Evolutionary conservation across 2,797 vertebrate species (phyloP).

Genomic region (Hydrolagus colliei): DNA sequence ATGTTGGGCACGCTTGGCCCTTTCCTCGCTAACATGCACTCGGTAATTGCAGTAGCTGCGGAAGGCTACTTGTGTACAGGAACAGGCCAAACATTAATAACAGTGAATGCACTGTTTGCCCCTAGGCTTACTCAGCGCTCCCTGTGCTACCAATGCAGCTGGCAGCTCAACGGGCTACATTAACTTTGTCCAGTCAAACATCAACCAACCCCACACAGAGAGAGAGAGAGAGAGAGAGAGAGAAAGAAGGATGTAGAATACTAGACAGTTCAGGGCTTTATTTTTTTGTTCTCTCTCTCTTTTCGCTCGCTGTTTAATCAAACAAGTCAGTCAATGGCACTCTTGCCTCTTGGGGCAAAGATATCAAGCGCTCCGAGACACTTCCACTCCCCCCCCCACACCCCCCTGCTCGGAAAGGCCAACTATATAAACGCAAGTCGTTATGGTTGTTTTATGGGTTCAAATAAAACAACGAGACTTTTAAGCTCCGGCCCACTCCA

Average conservation of each 20-base stretch:
- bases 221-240: not conserved
- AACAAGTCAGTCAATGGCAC: too few species aligned
- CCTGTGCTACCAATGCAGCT: constrained; percentile 24
- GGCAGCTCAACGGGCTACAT: constrained; percentile 35
- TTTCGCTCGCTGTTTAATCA: too few species aligned
- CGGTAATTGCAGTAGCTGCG: constrained; percentile 33
- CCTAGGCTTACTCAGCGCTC: constrained; percentile 20
- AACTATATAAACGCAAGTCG: too few species aligned
- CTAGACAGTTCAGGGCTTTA: too few species aligned
- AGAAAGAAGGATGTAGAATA: not conserved
- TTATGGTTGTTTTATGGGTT: too few species aligned
- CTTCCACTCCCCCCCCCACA: too few species aligned
- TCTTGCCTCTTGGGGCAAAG: too few species aligned
- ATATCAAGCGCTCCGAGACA: too few species aligned
- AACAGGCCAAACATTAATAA: constrained; percentile 37
- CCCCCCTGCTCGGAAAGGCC: too few species aligned
- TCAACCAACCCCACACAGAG: not conserved
- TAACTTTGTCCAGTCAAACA: constrained; percentile 34
- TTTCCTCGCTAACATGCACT: constrained; percentile 22
- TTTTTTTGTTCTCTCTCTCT: too few species aligned
- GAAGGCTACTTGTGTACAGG: constrained; percentile 34
- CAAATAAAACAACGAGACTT: too few species aligned
- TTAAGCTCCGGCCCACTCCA: too few species aligned
- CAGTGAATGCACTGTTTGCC: constrained; percentile 35
- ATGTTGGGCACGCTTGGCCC: constrained; percentile 29